Evolutionary conservation across 2,797 vertebrate genomes (phyloP).

Genomic region (Centroberyx gerrardi): DNA sequence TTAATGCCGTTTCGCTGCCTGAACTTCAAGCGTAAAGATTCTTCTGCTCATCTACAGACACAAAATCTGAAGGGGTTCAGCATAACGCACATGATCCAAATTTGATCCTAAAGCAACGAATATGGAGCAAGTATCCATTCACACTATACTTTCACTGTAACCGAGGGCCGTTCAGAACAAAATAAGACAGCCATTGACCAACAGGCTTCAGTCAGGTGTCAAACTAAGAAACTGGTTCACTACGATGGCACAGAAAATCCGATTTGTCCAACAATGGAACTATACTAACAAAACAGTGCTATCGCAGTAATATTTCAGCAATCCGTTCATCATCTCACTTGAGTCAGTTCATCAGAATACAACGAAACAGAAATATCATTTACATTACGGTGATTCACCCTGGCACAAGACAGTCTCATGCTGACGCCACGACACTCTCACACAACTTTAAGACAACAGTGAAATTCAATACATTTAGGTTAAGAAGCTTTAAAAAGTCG

Average conservation of each 20-base stretch:
- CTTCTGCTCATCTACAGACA: not conserved
- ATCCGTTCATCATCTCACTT: slow-evolving; percentile 29
- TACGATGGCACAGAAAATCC: slow-evolving; percentile 52
- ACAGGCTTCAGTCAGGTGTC: slow-evolving; percentile 15
- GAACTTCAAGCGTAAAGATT: not conserved
- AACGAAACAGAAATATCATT: slow-evolving; percentile 51
- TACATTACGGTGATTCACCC: slow-evolving; percentile 62
- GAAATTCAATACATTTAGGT: slow-evolving; percentile 73
- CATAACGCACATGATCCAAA: slow-evolving; percentile 23
- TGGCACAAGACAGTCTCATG: slow-evolving; percentile 82
- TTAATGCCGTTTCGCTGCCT: slow-evolving; percentile 28
- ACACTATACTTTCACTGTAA: slow-evolving; percentile 13
- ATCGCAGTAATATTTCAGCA: slow-evolving; percentile 10
- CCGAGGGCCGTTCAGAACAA: slow-evolving; percentile 1
- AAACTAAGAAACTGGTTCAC: slow-evolving; percentile 24
- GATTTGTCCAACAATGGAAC: slow-evolving; percentile 21
- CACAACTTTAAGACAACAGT: slow-evolving; percentile 82
- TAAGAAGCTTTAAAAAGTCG: slow-evolving; percentile 62
- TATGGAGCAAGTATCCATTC: slow-evolving; percentile 38
- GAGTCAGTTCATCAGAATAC: slow-evolving; percentile 21
- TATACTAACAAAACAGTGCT: slow-evolving; percentile 35
- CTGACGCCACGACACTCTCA: slow-evolving; percentile 80
- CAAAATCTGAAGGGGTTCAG: not conserved
- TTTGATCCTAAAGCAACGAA: slow-evolving; percentile 41
- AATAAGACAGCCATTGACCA: slow-evolving; percentile 15